Base-by-base conservation (phyloP, 2,888 invertebrate species). In the Matsumyia berberina region DNA sequence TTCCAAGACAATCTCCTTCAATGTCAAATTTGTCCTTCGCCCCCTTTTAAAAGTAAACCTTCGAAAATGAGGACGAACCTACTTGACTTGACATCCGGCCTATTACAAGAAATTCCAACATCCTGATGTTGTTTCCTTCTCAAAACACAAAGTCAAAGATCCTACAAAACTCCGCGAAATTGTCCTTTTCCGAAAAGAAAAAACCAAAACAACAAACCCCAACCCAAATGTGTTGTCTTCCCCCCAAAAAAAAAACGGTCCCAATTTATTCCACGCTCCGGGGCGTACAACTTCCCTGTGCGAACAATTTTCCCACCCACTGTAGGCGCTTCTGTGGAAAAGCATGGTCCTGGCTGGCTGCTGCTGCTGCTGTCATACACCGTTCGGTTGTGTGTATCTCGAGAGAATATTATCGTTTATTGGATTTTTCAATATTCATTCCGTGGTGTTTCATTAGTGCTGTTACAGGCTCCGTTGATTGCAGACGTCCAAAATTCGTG, bases 391-490 rank as follows among this genome's bases (percentile, higher is more conserved):
- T 80, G 17, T 85, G 76, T 80, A 85, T 80, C 79, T 70, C 85
- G 51, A 80, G 79, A 85, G 85, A 85, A 74, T 70, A 80, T 85
- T 85, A 85, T 76, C 85, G 80, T 85, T 85, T 85, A 85, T 80
- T 85, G 80, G 85, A 85, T 80, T 85, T 85, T 85, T 85, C 85
- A 85, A 85, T 85, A 85, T 85, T 85, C 80, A 85, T 79, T 80
- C 66, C 17, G 72, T 85, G 70, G 80, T 70, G 74, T 88, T 89
- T 89, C 89, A 90, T 91, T 91, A 90, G 91, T 91, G 89, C 89
- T 90, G 89, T 90, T 89, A 89, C 91, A 90, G 90, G 90, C 91
- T 90, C 89, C 91, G 90, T 89, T 89, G 89, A 89, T 89, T 89
- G 89, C 90, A 89, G 91, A 90, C 90, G 90, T 88, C 86, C 87